These are phyloP conservation scores for Leptinotarsa haldemani DNA, from an alignment of 2,888 invertebrate genomes.

Conservation along the genomic window DNA sequence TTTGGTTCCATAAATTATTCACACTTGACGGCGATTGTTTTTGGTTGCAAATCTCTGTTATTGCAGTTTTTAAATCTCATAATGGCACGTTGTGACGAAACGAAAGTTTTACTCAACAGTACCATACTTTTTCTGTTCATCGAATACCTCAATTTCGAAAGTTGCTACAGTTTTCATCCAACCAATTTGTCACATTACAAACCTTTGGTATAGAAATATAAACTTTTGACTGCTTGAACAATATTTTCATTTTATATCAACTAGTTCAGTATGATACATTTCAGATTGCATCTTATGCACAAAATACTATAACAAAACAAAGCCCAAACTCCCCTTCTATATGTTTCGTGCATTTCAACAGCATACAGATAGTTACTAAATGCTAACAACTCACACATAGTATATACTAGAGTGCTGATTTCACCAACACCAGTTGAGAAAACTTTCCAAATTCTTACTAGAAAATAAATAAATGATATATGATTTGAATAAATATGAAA, in stretches of 20 bases:
- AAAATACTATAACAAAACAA: constrained; percentile 60
- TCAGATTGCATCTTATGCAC: constrained; percentile 54
- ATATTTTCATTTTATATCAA: constrained; percentile 40
- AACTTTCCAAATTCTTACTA: background rate
- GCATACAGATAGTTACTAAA: constrained; percentile 73
- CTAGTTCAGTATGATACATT: constrained; percentile 52
- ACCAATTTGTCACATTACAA: constrained; percentile 38
- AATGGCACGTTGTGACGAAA: too few species aligned
- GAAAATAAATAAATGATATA: background rate
- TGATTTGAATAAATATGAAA: constrained; percentile 2
- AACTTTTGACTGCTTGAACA: constrained; percentile 53
- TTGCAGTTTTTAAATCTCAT: too few species aligned
- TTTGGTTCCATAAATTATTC: background rate
- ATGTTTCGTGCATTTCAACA: constrained; percentile 91
- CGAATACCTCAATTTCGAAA: constrained; percentile 2
- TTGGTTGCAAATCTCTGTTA: too few species aligned
- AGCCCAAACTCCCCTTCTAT: constrained; percentile 79
- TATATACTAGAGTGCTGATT: constrained; percentile 38
- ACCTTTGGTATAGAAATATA: constrained; percentile 49
- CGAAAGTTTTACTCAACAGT: too few species aligned
- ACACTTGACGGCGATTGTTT: too few species aligned
- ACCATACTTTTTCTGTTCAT: background rate
- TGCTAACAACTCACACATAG: constrained; percentile 48
- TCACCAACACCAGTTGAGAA: constrained; percentile 29
- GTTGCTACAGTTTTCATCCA: constrained; percentile 28